Base-by-base conservation (phyloP, 2,797 vertebrate species). In the Adelosebastes latens region DNA sequence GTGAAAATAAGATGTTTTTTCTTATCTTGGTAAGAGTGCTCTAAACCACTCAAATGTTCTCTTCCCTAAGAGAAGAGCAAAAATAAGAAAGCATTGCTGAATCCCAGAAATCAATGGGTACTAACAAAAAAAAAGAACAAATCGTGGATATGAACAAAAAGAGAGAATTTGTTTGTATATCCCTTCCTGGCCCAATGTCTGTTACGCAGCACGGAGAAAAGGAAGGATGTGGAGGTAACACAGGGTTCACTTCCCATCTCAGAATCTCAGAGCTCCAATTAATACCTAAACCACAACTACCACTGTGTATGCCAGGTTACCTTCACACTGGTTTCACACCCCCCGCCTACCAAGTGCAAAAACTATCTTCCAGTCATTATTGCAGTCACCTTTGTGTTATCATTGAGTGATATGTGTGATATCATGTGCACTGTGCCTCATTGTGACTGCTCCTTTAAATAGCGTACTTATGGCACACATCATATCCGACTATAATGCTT, bases 251-350 rank as follows among this genome's bases (percentile, higher is more conserved):
- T 36, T 68, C 32, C 3, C 1, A 6, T 46, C 42, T 46, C 36
- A 31, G 63, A 42, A 6, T 46, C 42, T 18, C 53, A 31, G 53
- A 42, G 20, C n/a, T 68, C 49, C 53, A 58, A 62, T 64, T 46
- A 58, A 32, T n/a, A 68, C 18, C 14, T 31, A 24, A 66, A 64
- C 8, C 3, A 14, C 6, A 22, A 52, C 46, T 52, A 31, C 68
- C 29, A 59, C 9, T 24, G 6, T 70, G 52, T 64, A n/a, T 59
- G 60, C 6, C 29, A 65, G 39, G 8, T 29, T n/a, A n/a, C 66
- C 18, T 76, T 77, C 68, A 67, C 68, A 64, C 60, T 60, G 11
- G 7, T 34, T 77, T 36, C 16, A 25, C 53, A 62, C 36, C n/a
- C n/a, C 22, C 39, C 34, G 42, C 25, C 22, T 34, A 4, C 36